Conservation (phyloP, 1,140 invertebrate species). For the Steinernema feltiae region DNA sequence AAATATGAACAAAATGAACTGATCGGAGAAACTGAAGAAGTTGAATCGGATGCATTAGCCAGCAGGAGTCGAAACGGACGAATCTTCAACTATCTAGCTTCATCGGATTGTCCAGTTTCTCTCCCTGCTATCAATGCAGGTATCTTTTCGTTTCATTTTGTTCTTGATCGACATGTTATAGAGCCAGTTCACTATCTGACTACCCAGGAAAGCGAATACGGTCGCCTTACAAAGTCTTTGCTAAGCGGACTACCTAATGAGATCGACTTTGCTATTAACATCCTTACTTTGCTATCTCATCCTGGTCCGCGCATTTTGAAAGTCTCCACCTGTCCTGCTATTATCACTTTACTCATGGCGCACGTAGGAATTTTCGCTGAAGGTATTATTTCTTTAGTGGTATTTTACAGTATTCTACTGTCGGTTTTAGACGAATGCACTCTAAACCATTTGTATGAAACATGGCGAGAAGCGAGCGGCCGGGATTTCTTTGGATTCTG, state of each 20-base stretch:
- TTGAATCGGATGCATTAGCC: slow-evolving; percentile 45
- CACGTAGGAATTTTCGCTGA: slow-evolving; percentile 86
- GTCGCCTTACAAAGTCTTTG: slow-evolving; percentile 78
- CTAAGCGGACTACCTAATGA: slow-evolving; percentile 92
- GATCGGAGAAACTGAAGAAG: slow-evolving; percentile 46
- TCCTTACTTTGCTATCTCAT: slow-evolving; percentile 86
- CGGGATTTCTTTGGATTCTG: slow-evolving; percentile 58
- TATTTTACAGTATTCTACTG: too few species aligned
- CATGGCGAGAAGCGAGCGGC: slow-evolving; percentile 34
- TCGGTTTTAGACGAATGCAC: slow-evolving; percentile 44
- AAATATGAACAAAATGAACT: slow-evolving; percentile 53
- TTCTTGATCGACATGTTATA: neutral
- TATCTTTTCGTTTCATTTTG: slow-evolving; percentile 12
- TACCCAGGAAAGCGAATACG: slow-evolving; percentile 64
- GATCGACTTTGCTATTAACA: slow-evolving; percentile 94
- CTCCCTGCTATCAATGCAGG: slow-evolving; percentile 16
- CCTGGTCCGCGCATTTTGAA: slow-evolving; percentile 81
- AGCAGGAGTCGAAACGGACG: slow-evolving; percentile 23
- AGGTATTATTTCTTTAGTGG: too few species aligned
- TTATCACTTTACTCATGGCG: slow-evolving; percentile 79
- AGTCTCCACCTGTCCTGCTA: slow-evolving; percentile 72
- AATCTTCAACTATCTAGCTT: slow-evolving; percentile 27
- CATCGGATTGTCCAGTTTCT: slow-evolving; percentile 40
- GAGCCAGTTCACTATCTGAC: slow-evolving; percentile 11
- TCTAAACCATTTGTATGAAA: slow-evolving; percentile 23